Evolutionary conservation across 2,797 vertebrate genomes (phyloP).

Genomic region (Sebastes hubbsi): DNA sequence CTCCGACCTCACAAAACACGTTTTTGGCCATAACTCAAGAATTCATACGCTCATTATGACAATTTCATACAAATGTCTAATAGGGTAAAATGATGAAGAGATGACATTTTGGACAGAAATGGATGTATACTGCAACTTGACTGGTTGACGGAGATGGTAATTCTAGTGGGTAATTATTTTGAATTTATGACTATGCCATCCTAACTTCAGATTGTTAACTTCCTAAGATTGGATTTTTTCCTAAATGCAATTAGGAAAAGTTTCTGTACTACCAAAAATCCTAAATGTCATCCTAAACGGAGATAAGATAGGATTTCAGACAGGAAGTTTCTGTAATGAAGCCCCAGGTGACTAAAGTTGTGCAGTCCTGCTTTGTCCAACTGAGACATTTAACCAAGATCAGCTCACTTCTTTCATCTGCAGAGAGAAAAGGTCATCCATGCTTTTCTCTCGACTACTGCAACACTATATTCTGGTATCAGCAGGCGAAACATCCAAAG

Average conservation of each 20-base stretch:
- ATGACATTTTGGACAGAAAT: too few relatives aligned
- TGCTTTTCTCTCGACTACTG: not conserved
- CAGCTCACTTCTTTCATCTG: not conserved
- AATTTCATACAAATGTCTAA: too few relatives aligned
- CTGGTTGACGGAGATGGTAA: too few relatives aligned
- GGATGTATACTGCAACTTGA: too few relatives aligned
- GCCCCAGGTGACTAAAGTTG: not conserved
- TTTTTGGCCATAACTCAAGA: too few relatives aligned
- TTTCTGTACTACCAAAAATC: rapidly evolving
- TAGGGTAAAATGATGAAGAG: too few relatives aligned
- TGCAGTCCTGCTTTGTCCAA: not conserved
- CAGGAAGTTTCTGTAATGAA: not conserved
- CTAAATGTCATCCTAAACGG: not conserved
- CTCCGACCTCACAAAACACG: too few relatives aligned
- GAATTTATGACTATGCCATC: too few relatives aligned
- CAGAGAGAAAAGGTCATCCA: not conserved
- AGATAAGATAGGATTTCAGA: not conserved
- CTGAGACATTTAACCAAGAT: not conserved
- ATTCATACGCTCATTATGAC: too few relatives aligned
- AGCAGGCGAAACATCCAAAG: not conserved
- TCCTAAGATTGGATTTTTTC: not conserved
- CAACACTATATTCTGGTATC: not conserved
- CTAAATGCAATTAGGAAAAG: not conserved
- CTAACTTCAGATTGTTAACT: too few relatives aligned
- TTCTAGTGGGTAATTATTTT: too few relatives aligned